Conservation (phyloP, 2,113 vertebrate species). For the Regulus satrapa region DNA sequence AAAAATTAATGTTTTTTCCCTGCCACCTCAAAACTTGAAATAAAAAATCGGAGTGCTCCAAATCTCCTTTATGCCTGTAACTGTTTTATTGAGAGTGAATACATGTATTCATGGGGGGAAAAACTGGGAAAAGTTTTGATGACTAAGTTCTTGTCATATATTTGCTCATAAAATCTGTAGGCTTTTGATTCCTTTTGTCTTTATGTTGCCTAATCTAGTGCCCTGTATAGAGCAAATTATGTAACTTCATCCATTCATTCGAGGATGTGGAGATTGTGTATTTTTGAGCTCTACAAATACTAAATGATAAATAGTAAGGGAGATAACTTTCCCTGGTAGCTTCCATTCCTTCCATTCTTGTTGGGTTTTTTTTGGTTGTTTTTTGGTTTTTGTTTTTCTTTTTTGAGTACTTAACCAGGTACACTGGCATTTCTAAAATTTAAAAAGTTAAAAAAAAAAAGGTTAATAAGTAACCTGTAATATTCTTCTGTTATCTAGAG, state of each 20-base stretch:
- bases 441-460: not conserved
- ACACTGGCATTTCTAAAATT: not conserved
- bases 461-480: not conserved
- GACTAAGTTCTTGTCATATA: not conserved
- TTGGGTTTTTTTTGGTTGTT: too few relatives aligned
- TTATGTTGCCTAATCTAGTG: not conserved
- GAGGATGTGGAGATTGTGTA: not conserved
- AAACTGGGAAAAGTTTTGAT: not conserved
- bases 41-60: not conserved
- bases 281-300: not conserved
- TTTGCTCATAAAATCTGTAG: not conserved
- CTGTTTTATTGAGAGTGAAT: not conserved
- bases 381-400: not conserved
- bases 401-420: not conserved
- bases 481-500: not conserved
- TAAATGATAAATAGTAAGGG: not conserved
- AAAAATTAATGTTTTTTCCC: not conserved
- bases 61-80: not conserved
- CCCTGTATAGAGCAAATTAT: not conserved
- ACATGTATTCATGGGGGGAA: rapidly evolving
- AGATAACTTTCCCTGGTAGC: not conserved
- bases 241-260: not conserved
- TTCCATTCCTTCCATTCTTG: not conserved
- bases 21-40: not conserved
- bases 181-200: not conserved